Base-by-base conservation (phyloP, 2,888 invertebrate genomes). In the Pyralis farinalis region DNA sequence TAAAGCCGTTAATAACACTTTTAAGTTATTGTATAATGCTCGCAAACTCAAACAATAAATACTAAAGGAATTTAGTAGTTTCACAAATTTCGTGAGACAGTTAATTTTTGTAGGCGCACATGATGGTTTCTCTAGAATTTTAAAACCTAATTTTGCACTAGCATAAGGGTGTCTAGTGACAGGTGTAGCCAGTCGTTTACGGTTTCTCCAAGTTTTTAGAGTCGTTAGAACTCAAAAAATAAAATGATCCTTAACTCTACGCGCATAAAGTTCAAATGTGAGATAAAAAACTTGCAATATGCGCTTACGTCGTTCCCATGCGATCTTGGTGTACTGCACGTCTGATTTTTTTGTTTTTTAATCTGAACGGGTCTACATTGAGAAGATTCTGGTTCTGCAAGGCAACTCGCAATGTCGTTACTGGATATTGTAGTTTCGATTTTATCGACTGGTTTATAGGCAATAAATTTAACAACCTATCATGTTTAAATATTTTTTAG, bases 341-440 rank as follows among this genome's bases (percentile, higher is more conserved):
- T 53, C 55, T 59, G 64, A 58, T 44, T 42, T 59, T 56, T 58
- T 61, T 76, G 75, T 79, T 68, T 66, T 68, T 63, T 57, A 60
- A 64, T 67, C 71, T 65, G 80, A 81, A 83, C 88, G 78, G 72
- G 88, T 85, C 81, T 81, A 82, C 86, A 79, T 79, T 76, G 75
- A 76, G 74, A 67, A 61, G 73, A 82, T 87, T 87, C 87, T 85
- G 86, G 87, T 86, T 87, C 80, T 73, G 80, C 86, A 78, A 83
- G 80, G 70, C 69, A 72, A 80, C 76, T 79, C 65, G 76, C 75
- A 79, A 71, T 75, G 75, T 64, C 75, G 78, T 76, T 79, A 72
- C 66, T 69, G 61, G 70, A 80, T 78, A 74, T 69, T 74, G 60
- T 64, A 63, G 57, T 65, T 64, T 71, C 63, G 69, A 75, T 79